phyloP scores from a whole-genome alignment of 2,113 vertebrate species.

The Bubo bubo region DNA sequence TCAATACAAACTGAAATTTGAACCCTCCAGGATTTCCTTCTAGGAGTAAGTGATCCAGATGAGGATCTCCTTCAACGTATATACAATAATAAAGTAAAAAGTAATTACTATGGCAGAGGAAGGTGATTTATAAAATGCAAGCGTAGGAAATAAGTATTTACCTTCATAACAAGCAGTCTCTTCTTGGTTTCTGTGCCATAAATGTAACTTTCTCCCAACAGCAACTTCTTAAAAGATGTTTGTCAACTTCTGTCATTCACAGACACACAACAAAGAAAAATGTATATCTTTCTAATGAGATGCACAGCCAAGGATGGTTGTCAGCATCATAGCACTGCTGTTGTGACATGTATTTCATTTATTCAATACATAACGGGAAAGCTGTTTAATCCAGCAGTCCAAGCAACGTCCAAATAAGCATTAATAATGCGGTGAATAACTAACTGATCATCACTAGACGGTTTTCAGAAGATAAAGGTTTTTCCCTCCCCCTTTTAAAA shows the following conservation, averaged over 20 bases:
- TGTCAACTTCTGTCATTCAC: conserved; percentile 80
- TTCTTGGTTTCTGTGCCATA: background rate
- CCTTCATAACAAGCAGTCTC: background rate
- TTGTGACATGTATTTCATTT: conserved; percentile 81
- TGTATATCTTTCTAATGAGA: conserved; percentile 76
- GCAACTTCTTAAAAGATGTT: conserved; percentile 72
- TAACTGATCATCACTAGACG: conserved; percentile 69
- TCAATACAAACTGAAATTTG: background rate
- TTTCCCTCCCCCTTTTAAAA: conserved; percentile 60
- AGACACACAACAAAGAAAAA: conserved; percentile 71
- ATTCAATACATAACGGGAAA: conserved; percentile 73
- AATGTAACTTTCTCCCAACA: conserved; percentile 54
- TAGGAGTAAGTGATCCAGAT: background rate
- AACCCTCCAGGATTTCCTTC: background rate
- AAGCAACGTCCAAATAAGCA: conserved; percentile 75
- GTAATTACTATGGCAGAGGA: background rate
- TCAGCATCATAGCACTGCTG: conserved; percentile 76
- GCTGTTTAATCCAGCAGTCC: conserved; percentile 79
- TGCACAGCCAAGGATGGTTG: conserved; percentile 77
- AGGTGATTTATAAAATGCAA: background rate
- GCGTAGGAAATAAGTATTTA: conserved; percentile 36
- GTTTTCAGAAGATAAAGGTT: conserved; percentile 65
- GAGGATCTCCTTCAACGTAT: background rate
- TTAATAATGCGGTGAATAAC: conserved; percentile 69
- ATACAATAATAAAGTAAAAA: background rate